phyloP scores from a whole-genome alignment of 2,888 invertebrate species.

The Axea sp. region DNA sequence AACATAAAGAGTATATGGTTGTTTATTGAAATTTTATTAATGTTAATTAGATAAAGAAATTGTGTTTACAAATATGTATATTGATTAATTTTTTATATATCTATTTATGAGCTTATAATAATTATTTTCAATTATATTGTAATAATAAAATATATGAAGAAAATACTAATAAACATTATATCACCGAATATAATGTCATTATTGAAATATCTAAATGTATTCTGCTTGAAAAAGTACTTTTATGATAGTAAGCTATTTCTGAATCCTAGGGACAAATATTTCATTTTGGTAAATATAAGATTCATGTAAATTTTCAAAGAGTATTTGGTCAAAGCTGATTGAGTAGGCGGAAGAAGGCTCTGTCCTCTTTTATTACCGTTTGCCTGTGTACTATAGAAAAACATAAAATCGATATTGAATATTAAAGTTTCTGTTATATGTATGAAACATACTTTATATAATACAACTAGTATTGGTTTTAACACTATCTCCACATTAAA shows the following conservation, averaged over 20 bases:
- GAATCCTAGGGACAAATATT: slow-evolving; percentile 45
- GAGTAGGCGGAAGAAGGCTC: slow-evolving; percentile 71
- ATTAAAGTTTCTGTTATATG: neutral
- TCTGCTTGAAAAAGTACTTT: slow-evolving; percentile 19
- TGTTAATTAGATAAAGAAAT: too few relatives aligned
- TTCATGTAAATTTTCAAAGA: slow-evolving; percentile 69
- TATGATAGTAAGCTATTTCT: slow-evolving; percentile 19
- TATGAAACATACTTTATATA: too few relatives aligned
- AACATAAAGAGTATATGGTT: too few relatives aligned
- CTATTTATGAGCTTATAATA: too few relatives aligned
- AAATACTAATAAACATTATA: neutral
- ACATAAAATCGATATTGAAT: slow-evolving; percentile 21
- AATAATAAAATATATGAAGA: too few relatives aligned
- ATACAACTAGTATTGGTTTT: too few relatives aligned
- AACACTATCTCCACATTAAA: too few relatives aligned
- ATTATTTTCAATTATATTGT: too few relatives aligned
- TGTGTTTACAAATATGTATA: too few relatives aligned
- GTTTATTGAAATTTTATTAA: too few relatives aligned
- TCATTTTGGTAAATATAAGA: slow-evolving; percentile 28
- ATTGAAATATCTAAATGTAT: slow-evolving; percentile 16
- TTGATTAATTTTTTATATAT: too few relatives aligned
- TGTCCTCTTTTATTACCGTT: slow-evolving; percentile 56
- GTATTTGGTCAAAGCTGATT: slow-evolving; percentile 72
- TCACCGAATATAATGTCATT: slow-evolving; percentile 2
- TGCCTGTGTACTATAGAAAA: slow-evolving; percentile 13